Conservation (phyloP, 2,113 vertebrate genomes). For the Rhizomys pruinosus region DNA sequence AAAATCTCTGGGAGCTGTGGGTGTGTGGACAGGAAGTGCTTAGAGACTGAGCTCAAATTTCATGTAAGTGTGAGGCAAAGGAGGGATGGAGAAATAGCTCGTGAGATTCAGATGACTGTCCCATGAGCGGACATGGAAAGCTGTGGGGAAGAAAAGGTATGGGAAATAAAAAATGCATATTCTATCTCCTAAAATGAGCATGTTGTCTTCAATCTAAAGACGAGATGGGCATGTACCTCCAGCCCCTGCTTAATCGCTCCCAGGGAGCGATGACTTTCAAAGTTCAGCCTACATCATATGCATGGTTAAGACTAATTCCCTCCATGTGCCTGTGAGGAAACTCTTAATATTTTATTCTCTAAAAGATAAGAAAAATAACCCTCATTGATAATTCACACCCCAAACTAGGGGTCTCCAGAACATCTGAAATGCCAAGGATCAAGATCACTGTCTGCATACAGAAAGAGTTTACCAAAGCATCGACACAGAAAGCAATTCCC, state of each 20-base stretch:
- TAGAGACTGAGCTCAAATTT: background rate
- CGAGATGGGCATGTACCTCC: background rate
- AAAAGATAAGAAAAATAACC: background rate
- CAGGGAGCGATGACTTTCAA: background rate
- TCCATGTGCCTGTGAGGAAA: background rate
- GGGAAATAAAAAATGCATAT: background rate
- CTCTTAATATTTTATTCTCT: background rate
- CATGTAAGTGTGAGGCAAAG: background rate
- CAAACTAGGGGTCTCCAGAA: background rate
- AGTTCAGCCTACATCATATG: background rate
- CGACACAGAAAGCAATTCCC: constrained; percentile 8
- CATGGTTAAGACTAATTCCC: background rate
- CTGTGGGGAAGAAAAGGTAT: fast-evolving
- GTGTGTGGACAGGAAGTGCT: background rate
- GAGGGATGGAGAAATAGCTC: background rate
- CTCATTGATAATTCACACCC: background rate
- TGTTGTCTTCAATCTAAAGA: background rate
- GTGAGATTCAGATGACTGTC: background rate
- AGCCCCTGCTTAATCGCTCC: background rate
- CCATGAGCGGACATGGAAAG: background rate
- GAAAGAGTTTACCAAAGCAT: background rate
- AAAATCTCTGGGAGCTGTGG: background rate
- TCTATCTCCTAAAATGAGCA: background rate
- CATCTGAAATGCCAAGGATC: constrained; percentile 3
- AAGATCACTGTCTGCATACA: background rate